A percentile compares a stretch with the other conserved stretches of the same genome.
phyloP scores from a whole-genome alignment of 2,888 invertebrate genomes.

The Mechanitis messenoides region DNA sequence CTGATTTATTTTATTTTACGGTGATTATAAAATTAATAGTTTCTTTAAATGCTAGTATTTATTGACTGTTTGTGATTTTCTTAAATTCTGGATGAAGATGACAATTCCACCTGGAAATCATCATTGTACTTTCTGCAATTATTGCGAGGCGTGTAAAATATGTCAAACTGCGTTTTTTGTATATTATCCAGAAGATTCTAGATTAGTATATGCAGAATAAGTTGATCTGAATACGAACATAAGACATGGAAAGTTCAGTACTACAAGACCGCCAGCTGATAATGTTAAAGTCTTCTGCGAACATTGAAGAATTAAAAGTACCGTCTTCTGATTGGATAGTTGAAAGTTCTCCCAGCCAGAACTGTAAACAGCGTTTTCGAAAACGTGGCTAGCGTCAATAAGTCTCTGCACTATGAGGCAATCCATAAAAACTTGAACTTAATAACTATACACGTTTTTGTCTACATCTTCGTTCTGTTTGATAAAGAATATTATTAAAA shows the following conservation, averaged over 20 bases:
- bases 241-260: slow-evolving; percentile 40
- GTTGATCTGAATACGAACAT: slow-evolving; percentile 44
- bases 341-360: slow-evolving; percentile 31
- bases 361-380: slow-evolving; percentile 45
- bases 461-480: slow-evolving; percentile 29
- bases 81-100: no score
- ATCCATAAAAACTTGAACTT: slow-evolving; percentile 39
- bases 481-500: not conserved
- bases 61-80: no score
- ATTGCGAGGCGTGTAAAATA: no score
- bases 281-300: slow-evolving; percentile 46
- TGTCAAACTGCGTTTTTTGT: no score
- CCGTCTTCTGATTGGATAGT: slow-evolving; percentile 10
- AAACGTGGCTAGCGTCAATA: slow-evolving; percentile 42
- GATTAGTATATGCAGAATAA: slow-evolving; percentile 46
- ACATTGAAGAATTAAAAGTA: slow-evolving; percentile 41
- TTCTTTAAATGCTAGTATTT: no score
- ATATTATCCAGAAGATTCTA: no score
- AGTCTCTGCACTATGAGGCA: slow-evolving; percentile 50
- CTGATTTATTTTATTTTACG: no score
- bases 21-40: no score
- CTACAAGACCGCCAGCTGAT: slow-evolving; percentile 47
- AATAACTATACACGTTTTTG: no score
- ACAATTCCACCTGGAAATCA: no score
- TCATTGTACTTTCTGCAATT: no score